Evolutionary conservation across 2,797 vertebrate species (phyloP).

Genomic region (Odontamblyopus lacepedii): DNA sequence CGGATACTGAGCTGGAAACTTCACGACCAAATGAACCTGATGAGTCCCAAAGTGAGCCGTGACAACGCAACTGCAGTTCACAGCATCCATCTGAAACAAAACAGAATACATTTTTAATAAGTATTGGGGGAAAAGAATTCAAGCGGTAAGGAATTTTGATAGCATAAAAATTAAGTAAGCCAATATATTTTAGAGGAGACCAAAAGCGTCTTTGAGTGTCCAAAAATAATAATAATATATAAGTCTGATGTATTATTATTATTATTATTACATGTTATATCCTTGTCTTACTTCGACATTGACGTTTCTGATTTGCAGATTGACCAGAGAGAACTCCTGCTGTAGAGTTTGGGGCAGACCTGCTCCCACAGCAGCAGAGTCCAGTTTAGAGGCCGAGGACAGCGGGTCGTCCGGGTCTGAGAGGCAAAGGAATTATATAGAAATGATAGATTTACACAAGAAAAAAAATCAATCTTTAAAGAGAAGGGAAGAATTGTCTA

Average conservation of each 20-base stretch:
- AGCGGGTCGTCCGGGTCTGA: constrained; percentile 81
- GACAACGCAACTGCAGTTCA: constrained; percentile 91
- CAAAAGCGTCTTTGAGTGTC: too few relatives aligned
- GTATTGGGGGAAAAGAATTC: too few relatives aligned
- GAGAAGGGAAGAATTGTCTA: too few relatives aligned
- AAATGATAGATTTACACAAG: too few relatives aligned
- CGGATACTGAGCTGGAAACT: constrained; percentile 94
- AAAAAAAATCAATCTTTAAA: too few relatives aligned
- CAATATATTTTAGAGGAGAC: too few relatives aligned
- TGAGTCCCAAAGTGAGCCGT: constrained; percentile 90
- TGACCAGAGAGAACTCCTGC: constrained; percentile 97
- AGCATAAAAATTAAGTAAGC: too few relatives aligned
- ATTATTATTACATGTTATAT: too few relatives aligned
- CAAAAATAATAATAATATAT: too few relatives aligned
- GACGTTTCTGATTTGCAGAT: constrained; percentile 96
- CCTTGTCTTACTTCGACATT: constrained; percentile 87
- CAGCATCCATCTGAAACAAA: constrained; percentile 87
- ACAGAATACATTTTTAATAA: too few relatives aligned
- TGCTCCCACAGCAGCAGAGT: constrained; percentile 57
- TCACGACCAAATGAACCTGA: constrained; percentile 91
- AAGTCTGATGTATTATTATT: too few relatives aligned
- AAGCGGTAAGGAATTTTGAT: too few relatives aligned
- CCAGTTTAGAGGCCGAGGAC: constrained; percentile 70
- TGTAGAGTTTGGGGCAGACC: constrained; percentile 94
- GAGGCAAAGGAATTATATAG: background rate